phyloP scores from a whole-genome alignment of 1,140 invertebrate genomes.

The Solenopsis fugax region DNA sequence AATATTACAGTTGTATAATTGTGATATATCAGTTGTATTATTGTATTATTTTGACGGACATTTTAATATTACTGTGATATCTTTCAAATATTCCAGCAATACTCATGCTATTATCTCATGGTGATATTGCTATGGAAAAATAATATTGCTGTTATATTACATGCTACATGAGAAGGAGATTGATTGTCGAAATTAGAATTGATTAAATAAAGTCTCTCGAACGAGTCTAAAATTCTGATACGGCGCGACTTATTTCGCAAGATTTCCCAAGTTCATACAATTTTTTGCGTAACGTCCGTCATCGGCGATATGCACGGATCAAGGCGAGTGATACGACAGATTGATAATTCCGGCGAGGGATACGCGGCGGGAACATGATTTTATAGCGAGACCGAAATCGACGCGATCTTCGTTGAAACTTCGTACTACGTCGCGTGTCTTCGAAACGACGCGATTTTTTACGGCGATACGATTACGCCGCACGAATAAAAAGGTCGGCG shows the following conservation, averaged over 20 bases:
- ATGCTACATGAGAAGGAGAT: not conserved
- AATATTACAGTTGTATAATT: too few species aligned
- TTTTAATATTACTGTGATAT: too few species aligned
- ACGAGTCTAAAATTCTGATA: not conserved
- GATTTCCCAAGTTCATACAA: constrained; percentile 10
- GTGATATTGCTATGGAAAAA: too few species aligned
- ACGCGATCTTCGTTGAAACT: not conserved
- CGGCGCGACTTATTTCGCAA: constrained; percentile 15
- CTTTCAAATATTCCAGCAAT: too few species aligned
- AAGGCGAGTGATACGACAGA: not conserved
- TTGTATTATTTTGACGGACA: too few species aligned
- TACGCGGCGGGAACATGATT: not conserved
- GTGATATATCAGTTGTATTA: too few species aligned
- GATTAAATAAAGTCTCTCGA: not conserved
- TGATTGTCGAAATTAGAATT: not conserved
- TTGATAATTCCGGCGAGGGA: not conserved
- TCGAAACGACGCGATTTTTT: not conserved
- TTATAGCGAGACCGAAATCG: not conserved
- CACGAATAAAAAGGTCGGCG: constrained; percentile 17
- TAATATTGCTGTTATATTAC: too few species aligned
- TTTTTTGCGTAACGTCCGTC: not conserved
- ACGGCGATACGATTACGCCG: not conserved
- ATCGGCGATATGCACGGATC: not conserved
- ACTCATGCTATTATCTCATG: too few species aligned
- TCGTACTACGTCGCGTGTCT: not conserved